A percentile compares a stretch with the other conserved stretches of the same genome.
Conservation (phyloP, 2,113 vertebrate species). For the Zeus faber region DNA sequence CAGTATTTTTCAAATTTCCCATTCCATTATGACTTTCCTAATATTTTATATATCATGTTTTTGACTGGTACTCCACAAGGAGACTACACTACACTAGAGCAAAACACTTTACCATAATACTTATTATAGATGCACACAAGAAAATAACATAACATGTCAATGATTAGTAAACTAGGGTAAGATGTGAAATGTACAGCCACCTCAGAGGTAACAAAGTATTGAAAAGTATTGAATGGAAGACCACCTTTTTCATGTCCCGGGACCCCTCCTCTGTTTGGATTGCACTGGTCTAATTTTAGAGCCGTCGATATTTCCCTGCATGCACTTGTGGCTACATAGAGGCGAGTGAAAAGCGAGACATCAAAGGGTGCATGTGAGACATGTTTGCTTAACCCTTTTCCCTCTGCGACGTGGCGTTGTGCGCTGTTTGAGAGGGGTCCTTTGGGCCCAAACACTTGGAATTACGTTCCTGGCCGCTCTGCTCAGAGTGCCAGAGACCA, state of each 20-base stretch:
- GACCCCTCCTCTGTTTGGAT: neutral
- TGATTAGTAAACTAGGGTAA: too few relatives aligned
- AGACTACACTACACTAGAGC: too few relatives aligned
- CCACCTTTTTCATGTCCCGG: neutral
- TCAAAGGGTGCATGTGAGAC: conserved; percentile 30
- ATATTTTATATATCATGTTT: too few relatives aligned
- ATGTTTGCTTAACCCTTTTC: conserved; percentile 59
- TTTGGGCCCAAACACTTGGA: neutral
- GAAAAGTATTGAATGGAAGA: too few relatives aligned
- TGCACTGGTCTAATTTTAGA: conserved; percentile 18
- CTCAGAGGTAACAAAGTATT: too few relatives aligned
- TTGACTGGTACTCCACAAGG: too few relatives aligned
- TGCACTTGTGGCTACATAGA: conserved; percentile 13
- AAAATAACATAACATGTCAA: too few relatives aligned
- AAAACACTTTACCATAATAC: too few relatives aligned
- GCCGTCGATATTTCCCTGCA: conserved; percentile 20
- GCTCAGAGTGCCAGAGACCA: neutral
- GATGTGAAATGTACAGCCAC: too few relatives aligned
- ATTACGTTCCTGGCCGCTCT: neutral
- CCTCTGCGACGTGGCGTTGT: conserved; percentile 34
- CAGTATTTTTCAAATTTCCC: too few relatives aligned
- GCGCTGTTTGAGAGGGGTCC: conserved; percentile 11
- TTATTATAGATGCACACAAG: too few relatives aligned
- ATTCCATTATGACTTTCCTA: too few relatives aligned
- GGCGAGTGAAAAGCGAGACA: conserved; percentile 16